Conservation (phyloP, 2,888 invertebrate species). For the Hirtodrosophila cameraria region DNA sequence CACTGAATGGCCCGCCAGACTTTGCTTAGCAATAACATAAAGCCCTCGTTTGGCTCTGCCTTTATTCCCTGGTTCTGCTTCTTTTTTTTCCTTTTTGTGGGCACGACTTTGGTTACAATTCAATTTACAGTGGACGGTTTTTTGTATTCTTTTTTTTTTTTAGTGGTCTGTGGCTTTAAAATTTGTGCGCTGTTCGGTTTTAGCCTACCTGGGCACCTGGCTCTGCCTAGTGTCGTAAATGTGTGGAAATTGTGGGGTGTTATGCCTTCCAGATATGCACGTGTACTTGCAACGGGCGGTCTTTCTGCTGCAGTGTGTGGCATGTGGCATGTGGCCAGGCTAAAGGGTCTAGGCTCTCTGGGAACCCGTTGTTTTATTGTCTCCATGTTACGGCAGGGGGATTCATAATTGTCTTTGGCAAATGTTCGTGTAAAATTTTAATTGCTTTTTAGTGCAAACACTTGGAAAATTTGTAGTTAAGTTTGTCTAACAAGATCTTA, state of each 20-base stretch:
- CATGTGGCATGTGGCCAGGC: conserved; percentile 50
- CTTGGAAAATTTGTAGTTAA: conserved; percentile 75
- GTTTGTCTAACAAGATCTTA: conserved; percentile 49
- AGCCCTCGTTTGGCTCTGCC: conserved; percentile 34
- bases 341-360: neutral
- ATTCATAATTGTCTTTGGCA: conserved; percentile 73
- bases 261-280: conserved; percentile 62
- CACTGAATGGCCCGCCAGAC: conserved; percentile 38
- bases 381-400: conserved; percentile 33
- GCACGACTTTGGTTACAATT: conserved; percentile 77
- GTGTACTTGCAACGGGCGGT: conserved; percentile 50
- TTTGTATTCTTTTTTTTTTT: conserved; percentile 38
- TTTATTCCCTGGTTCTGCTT: neutral
- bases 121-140: conserved; percentile 69
- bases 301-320: conserved; percentile 50
- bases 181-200: conserved; percentile 37
- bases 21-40: conserved; percentile 66
- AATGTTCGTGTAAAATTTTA: conserved; percentile 79
- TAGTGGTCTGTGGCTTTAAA: conserved; percentile 56
- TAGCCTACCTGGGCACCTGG: conserved; percentile 36
- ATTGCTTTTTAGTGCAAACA: conserved; percentile 78
- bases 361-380: conserved; percentile 56
- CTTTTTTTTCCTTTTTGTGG: conserved; percentile 20
- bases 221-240: conserved; percentile 32
- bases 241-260: conserved; percentile 73